These are phyloP conservation scores for Tetramorium parvispinum DNA, from an alignment of 1,140 invertebrate genomes.

Conservation along the genomic window DNA sequence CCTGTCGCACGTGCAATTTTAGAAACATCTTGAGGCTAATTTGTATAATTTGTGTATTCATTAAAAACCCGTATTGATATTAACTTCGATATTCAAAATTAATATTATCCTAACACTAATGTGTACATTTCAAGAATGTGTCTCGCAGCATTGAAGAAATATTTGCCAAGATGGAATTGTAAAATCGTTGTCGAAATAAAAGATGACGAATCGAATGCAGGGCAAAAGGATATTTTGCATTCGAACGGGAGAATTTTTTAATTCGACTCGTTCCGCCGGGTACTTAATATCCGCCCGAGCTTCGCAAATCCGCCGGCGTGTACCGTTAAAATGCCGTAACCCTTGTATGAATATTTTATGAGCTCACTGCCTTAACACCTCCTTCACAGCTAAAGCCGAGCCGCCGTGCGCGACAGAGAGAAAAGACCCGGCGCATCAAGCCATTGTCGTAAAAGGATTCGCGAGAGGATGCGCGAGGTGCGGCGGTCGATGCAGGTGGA, in stretches of 20 bases:
- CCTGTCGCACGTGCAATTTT: slow-evolving; percentile 8
- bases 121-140: background rate
- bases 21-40: background rate
- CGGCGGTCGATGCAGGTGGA: slow-evolving; percentile 24
- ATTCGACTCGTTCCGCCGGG: background rate
- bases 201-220: background rate
- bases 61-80: background rate
- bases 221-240: background rate
- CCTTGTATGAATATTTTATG: slow-evolving; percentile 53
- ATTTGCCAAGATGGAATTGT: too few relatives aligned
- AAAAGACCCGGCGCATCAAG: background rate
- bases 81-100: background rate
- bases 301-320: slow-evolving; percentile 8
- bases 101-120: background rate
- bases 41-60: too few relatives aligned
- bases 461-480: background rate
- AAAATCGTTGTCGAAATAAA: background rate
- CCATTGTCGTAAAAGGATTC: slow-evolving; percentile 42
- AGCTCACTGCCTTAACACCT: slow-evolving; percentile 39
- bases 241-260: background rate
- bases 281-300: background rate
- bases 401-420: background rate
- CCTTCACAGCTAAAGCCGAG: background rate
- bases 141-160: background rate
- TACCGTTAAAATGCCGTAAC: slow-evolving; percentile 34